Conservation (phyloP, 2,113 vertebrate genomes). For the Brachyistius frenatus region DNA sequence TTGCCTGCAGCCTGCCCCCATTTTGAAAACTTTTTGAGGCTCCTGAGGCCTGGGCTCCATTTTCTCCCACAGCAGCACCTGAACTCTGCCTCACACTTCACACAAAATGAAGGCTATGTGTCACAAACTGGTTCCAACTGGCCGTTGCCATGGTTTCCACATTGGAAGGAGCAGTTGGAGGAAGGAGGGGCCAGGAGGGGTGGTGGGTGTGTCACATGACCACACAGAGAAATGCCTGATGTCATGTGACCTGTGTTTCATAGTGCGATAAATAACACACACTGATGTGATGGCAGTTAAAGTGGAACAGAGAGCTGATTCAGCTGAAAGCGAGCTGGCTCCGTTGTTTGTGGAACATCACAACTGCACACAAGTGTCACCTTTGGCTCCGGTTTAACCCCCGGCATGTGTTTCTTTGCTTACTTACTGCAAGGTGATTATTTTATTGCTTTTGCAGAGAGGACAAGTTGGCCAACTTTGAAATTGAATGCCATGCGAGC, state of each 20-base stretch:
- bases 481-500: background rate
- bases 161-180: constrained; percentile 85
- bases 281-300: constrained; percentile 80
- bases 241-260: constrained; percentile 86
- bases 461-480: background rate
- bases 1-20: constrained; percentile 66
- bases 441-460: background rate
- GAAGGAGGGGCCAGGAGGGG: constrained; percentile 76
- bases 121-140: constrained; percentile 91
- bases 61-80: constrained; percentile 89
- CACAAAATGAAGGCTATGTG: constrained; percentile 92
- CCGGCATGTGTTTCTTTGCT: constrained; percentile 27
- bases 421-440: constrained; percentile 1
- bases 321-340: constrained; percentile 22
- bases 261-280: constrained; percentile 80
- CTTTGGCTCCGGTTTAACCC: constrained; percentile 63
- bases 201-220: constrained; percentile 88
- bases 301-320: constrained; percentile 51
- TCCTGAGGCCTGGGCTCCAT: constrained; percentile 83
- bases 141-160: constrained; percentile 93
- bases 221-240: constrained; percentile 84
- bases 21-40: constrained; percentile 77
- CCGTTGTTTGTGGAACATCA: constrained; percentile 7
- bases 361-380: constrained; percentile 50
- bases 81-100: constrained; percentile 86